Evolutionary conservation across 2,113 vertebrate genomes (phyloP).

Genomic region (Coracopsis vasa): DNA sequence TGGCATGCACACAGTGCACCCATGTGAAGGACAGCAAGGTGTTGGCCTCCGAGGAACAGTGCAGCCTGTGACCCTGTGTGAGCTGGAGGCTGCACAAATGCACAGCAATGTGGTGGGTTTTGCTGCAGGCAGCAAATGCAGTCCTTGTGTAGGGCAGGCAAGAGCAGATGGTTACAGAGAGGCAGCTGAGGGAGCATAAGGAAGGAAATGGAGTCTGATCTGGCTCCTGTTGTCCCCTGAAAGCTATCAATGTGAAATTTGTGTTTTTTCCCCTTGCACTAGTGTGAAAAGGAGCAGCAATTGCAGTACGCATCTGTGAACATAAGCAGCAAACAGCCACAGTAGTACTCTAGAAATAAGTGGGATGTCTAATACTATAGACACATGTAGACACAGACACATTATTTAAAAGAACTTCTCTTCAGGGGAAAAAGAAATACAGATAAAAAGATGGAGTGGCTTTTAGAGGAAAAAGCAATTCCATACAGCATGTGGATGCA

Average conservation of each 20-base stretch:
- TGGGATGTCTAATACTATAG: background rate
- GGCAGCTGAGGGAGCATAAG: conserved; percentile 43
- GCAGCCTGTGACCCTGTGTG: background rate
- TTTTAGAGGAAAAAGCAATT: background rate
- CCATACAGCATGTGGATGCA: background rate
- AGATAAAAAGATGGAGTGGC: background rate
- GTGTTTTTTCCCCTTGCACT: background rate
- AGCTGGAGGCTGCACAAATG: background rate
- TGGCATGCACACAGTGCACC: background rate
- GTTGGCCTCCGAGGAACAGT: fast-evolving
- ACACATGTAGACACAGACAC: background rate
- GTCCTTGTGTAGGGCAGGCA: background rate
- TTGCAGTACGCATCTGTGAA: background rate
- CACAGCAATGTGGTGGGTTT: background rate
- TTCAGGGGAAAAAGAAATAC: background rate
- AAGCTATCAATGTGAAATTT: conserved; percentile 43
- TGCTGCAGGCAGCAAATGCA: background rate
- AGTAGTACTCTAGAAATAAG: background rate
- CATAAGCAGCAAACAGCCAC: background rate
- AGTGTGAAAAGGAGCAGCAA: background rate
- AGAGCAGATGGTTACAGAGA: conserved; percentile 24
- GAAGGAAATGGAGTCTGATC: background rate
- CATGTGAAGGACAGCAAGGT: background rate
- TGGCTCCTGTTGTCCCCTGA: conserved; percentile 1
- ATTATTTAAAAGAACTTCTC: background rate